Base-by-base conservation (phyloP, 1,140 invertebrate species). In the Zaprionus inermis region DNA sequence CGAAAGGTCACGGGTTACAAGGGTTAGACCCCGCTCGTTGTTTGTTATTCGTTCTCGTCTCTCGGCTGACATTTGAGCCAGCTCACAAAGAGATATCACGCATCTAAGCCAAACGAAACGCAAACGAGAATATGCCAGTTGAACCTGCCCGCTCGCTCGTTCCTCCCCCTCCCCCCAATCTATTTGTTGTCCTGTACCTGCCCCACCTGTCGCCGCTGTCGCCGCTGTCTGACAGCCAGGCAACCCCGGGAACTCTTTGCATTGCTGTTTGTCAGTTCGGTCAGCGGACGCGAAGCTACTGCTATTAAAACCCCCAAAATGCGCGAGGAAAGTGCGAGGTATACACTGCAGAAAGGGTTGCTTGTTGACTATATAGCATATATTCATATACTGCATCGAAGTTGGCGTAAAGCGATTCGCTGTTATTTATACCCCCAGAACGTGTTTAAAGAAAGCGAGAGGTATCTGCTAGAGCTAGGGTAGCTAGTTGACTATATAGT, bases 1-100 rank as follows among this genome's bases (percentile, higher is more conserved):
- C 10, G 22, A 80, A 80, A 80, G 78, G 78, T 80, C 78, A 79
- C 49, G 49, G 71, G 78, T 71, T 76, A 76, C 66, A 81, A 80
- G 78, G 78, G 72, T 80, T 80, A 79, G 76, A 60, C 71, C 73
- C 46, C 58, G 41, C 46, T 61, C 28, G 41, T 49, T 61, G 41
- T 49, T 61, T 38, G 58, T 49, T 61, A 30, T 49, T 61, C 11
- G 11, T 18, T 28, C 32, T 11, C 30, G 10, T 11, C 72, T 55
- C 72, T 55, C 60, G n/a, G 22, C 54, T 79, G 77, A 79, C 71
- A 79, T 71, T 61, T 73, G 72, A 75, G 55, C 65, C 77, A 55
- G 54, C 75, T 72, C 70, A 78, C 67, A 78, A 78, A 78, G 63
- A 78, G 67, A 78, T 78, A 69, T 55, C 36, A 69, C 64, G 41